phyloP scores from a whole-genome alignment of 2,113 vertebrate species.

The Zeus faber region DNA sequence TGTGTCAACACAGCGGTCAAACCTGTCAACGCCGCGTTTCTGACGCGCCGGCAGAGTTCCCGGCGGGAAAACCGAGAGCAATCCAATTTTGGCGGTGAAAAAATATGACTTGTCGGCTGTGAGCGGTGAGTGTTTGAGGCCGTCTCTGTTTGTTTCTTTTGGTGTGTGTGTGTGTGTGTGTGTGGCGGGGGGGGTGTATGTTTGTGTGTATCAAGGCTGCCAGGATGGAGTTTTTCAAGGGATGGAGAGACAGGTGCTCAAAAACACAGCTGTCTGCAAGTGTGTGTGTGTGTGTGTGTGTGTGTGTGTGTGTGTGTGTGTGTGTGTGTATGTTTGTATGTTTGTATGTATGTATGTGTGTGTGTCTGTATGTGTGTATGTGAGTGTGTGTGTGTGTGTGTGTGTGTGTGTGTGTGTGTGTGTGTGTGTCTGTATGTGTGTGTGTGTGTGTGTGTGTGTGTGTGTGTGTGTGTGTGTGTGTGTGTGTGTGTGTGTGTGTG shows the following conservation, averaged over 20 bases:
- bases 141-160: no score
- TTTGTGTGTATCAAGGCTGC: neutral
- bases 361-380: slow-evolving; percentile 4
- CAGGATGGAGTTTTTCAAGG: no score
- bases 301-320: slow-evolving; percentile 7
- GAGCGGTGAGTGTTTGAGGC: slow-evolving; percentile 32
- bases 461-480: slow-evolving; percentile 8
- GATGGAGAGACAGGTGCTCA: no score
- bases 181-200: no score
- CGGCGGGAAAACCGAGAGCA: slow-evolving; percentile 48
- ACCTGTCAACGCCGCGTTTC: slow-evolving; percentile 58
- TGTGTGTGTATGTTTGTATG: slow-evolving; percentile 17
- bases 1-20: slow-evolving; percentile 31
- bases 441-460: slow-evolving; percentile 8
- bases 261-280: no score
- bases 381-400: neutral
- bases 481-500: neutral
- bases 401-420: neutral
- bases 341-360: neutral
- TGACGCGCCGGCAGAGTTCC: slow-evolving; percentile 49
- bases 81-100: slow-evolving; percentile 62
- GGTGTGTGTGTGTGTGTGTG: no score
- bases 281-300: neutral
- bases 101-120: slow-evolving; percentile 57
- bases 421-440: neutral